These are phyloP conservation scores for Beris morrisii DNA, from an alignment of 2,888 invertebrate species.

Conservation along the genomic window DNA sequence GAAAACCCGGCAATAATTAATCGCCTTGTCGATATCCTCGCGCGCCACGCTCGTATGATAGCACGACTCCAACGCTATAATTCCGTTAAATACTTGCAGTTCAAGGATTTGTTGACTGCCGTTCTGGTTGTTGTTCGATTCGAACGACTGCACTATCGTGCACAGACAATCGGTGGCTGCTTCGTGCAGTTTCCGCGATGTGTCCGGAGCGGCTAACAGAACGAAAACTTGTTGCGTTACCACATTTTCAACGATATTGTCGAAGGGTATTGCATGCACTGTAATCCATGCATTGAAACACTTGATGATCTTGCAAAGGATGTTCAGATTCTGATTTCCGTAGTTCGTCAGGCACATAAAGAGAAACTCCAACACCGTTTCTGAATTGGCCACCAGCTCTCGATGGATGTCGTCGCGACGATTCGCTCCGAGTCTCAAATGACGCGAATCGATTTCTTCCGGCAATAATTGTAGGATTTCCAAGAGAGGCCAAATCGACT, in stretches of 20 bases:
- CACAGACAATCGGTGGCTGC: constrained; percentile 90
- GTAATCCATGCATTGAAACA: constrained; percentile 93
- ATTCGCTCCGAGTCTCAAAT: constrained; percentile 85
- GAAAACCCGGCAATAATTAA: constrained; percentile 92
- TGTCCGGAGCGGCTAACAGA: constrained; percentile 65
- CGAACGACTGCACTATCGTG: constrained; percentile 79
- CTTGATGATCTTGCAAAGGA: constrained; percentile 73
- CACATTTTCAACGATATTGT: constrained; percentile 71
- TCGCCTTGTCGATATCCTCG: constrained; percentile 91
- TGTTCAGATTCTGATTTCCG: constrained; percentile 63
- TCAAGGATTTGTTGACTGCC: constrained; percentile 75
- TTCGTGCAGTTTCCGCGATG: constrained; percentile 74
- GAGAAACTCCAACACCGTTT: constrained; percentile 77
- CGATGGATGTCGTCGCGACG: constrained; percentile 81
- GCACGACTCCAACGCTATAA: constrained; percentile 77
- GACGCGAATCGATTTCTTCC: constrained; percentile 88
- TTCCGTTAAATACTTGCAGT: constrained; percentile 77
- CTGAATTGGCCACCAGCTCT: constrained; percentile 75
- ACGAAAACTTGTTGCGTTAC: constrained; percentile 74
- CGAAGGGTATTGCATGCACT: constrained; percentile 77
- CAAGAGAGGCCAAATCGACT: constrained; percentile 78
- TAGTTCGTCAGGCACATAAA: constrained; percentile 72
- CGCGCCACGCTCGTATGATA: constrained; percentile 90
- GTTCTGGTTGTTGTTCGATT: constrained; percentile 63
- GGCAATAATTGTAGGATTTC: constrained; percentile 93